Evolutionary conservation across 2,888 invertebrate species (phyloP).

Genomic region (Polydesmus complanatus): DNA sequence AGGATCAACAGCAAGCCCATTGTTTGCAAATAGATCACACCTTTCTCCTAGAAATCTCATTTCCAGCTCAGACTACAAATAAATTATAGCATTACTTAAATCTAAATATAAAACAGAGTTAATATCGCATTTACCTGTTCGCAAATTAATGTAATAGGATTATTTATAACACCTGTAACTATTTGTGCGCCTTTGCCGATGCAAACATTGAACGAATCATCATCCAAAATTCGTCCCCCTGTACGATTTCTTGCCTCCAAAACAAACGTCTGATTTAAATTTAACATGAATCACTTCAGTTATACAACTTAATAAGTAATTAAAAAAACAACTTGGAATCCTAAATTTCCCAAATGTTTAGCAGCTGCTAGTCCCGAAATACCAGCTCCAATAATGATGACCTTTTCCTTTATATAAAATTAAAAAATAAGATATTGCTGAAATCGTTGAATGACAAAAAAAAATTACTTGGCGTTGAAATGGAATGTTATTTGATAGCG

Average conservation of each 20-base stretch:
- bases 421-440: neutral
- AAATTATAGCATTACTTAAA: neutral
- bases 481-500: neutral
- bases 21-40: constrained; percentile 30
- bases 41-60: constrained; percentile 26
- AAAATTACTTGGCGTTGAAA: neutral
- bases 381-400: constrained; percentile 37
- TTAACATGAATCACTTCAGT: neutral
- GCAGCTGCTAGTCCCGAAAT: constrained; percentile 37
- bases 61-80: constrained; percentile 19
- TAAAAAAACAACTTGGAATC: constrained; percentile 29
- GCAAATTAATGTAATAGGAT: constrained; percentile 36
- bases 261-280: constrained; percentile 30
- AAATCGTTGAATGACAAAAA: neutral
- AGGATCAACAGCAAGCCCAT: constrained; percentile 26
- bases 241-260: constrained; percentile 33
- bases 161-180: constrained; percentile 36
- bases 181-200: constrained; percentile 35
- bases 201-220: constrained; percentile 20
- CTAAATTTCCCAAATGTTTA: constrained; percentile 33
- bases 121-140: constrained; percentile 30
- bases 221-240: constrained; percentile 36
- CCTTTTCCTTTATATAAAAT: constrained; percentile 25
- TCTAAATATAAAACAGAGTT: neutral
- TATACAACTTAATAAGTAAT: neutral